phyloP scores from a whole-genome alignment of 2,113 vertebrate species.

The Pachypanchax playfairii region DNA sequence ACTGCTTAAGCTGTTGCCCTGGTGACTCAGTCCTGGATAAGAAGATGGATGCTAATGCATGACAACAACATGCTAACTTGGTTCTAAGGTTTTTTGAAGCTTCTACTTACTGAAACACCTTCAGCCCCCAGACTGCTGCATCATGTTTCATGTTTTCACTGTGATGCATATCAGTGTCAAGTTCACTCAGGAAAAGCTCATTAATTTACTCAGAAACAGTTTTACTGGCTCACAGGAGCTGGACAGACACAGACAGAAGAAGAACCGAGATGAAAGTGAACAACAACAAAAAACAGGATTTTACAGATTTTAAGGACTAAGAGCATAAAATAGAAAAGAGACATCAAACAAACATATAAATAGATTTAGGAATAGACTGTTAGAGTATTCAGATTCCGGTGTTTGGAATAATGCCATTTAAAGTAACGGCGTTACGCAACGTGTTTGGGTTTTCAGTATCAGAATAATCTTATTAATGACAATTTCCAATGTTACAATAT shows the following conservation, averaged over 20 bases:
- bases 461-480: too few relatives aligned
- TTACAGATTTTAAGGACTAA: conserved; percentile 15
- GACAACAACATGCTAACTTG: too few relatives aligned
- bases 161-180: conserved; percentile 39
- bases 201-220: conserved; percentile 52
- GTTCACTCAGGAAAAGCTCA: conserved; percentile 52
- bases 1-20: too few relatives aligned
- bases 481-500: too few relatives aligned
- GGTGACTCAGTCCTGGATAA: too few relatives aligned
- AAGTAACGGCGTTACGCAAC: too few relatives aligned
- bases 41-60: too few relatives aligned
- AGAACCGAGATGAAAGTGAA: conserved; percentile 32
- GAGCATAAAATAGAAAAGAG: conserved; percentile 9
- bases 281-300: conserved; percentile 32
- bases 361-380: not conserved
- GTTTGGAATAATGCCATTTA: too few relatives aligned
- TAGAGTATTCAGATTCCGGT: not conserved
- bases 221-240: conserved; percentile 23
- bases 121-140: conserved; percentile 27
- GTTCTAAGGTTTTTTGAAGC: not conserved
- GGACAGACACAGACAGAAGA: conserved; percentile 9
- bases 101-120: conserved; percentile 3
- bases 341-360: not conserved
- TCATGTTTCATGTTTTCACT: conserved; percentile 41
- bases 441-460: too few relatives aligned